phyloP scores from a whole-genome alignment of 1,140 invertebrate genomes.

The Formica exsecta region DNA sequence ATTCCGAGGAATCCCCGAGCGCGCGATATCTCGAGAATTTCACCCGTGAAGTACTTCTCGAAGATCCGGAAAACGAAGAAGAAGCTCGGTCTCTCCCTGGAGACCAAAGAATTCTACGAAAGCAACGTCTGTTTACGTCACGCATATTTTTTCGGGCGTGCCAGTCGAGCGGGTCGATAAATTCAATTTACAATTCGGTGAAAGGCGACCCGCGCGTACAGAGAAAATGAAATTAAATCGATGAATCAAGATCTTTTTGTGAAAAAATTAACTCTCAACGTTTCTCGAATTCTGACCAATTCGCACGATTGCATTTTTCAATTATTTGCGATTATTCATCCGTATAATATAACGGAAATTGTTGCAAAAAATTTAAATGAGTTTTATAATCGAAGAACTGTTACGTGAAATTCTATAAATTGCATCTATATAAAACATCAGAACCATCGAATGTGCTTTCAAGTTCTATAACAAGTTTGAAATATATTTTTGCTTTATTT shows the following conservation, averaged over 20 bases:
- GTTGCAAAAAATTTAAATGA: not conserved
- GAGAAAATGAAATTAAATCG: slow-evolving; percentile 49
- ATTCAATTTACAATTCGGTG: slow-evolving; percentile 46
- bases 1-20: slow-evolving; percentile 17
- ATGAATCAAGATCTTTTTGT: not conserved
- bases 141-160: slow-evolving; percentile 26
- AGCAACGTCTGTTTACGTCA: slow-evolving; percentile 38
- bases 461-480: not conserved
- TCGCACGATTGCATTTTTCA: slow-evolving; percentile 16
- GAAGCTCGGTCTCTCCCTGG: slow-evolving; percentile 9
- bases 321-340: slow-evolving; percentile 29
- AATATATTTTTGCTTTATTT: not conserved
- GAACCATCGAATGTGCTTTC: not conserved
- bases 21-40: slow-evolving; percentile 12
- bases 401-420: slow-evolving; percentile 14
- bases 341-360: not conserved
- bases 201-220: slow-evolving; percentile 31
- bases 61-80: slow-evolving; percentile 12
- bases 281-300: slow-evolving; percentile 4
- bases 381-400: not conserved
- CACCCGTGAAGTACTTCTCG: slow-evolving; percentile 3
- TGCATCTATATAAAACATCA: not conserved
- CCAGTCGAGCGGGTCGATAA: slow-evolving; percentile 15
- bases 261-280: slow-evolving; percentile 12
- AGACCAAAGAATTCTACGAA: slow-evolving; percentile 25